Evolutionary conservation across 2,113 vertebrate genomes (phyloP).

Genomic region (Xiphophorus maculatus): DNA sequence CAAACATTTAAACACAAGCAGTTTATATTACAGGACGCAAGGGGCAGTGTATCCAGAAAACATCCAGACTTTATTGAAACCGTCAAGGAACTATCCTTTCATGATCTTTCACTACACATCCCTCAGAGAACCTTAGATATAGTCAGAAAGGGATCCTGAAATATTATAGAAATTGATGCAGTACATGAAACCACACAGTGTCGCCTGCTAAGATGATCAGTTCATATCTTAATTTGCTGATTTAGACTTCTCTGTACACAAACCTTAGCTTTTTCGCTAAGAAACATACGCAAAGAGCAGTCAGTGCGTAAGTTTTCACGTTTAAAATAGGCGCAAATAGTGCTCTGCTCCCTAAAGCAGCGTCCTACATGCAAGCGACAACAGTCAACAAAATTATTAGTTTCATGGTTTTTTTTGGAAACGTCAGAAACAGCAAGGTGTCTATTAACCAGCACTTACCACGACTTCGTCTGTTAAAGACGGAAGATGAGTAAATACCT

Average conservation of each 20-base stretch:
- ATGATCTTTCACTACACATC: background rate
- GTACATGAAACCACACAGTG: background rate
- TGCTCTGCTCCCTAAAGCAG: background rate
- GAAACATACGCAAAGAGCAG: background rate
- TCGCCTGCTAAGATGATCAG: background rate
- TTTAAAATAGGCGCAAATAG: background rate
- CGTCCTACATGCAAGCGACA: background rate
- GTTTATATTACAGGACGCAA: background rate
- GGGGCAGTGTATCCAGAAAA: background rate
- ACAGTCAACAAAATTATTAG: background rate
- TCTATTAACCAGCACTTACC: constrained; percentile 16
- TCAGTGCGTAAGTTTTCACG: background rate
- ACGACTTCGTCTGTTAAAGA: background rate
- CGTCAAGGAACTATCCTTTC: background rate
- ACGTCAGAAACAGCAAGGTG: background rate
- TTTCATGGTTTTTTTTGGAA: background rate
- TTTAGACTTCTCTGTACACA: background rate
- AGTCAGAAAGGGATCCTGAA: background rate
- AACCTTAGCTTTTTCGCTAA: background rate
- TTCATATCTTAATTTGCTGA: background rate
- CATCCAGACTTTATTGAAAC: background rate
- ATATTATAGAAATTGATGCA: background rate
- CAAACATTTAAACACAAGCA: constrained; percentile 23
- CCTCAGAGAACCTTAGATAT: too few relatives aligned
- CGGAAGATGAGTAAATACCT: background rate